Base-by-base conservation (phyloP, 2,113 vertebrate genomes). In the Cynoglossus semilaevis region DNA sequence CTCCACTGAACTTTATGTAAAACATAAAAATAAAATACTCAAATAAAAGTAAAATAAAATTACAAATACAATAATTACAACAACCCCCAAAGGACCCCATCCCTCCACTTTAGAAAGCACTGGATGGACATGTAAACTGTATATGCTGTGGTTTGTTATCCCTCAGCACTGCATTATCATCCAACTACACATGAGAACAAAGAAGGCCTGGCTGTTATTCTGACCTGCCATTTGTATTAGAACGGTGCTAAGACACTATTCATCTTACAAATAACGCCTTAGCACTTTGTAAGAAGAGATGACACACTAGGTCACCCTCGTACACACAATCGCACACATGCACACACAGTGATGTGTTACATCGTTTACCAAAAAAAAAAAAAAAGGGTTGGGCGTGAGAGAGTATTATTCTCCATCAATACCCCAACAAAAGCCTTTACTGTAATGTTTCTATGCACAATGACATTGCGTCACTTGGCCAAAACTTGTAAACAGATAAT, bases 401-500 rank as follows among this genome's bases (percentile, higher is more conserved):
- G 45, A 36, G 37, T 16, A 50, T 15, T 48, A n/a, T 5, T 1
- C 9, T 34, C 5, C 42, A 50, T 60, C 10, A 48, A 60, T 6
- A 29, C 2, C 22, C 2, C 22, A 29, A 29, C 22, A 29, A 29
- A 9, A 60, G 37, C n/a, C 37, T 17, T 1, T 5, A n/a, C 47
- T 42, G 17, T 8, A 18, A 45, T 35, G 11, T n/a, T n/a, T 72
- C 9, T 29, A 47, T 43, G 51, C 45, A 46, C 58, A 35, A 36
- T 17, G 15, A 13, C 41, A 6, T 29, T 29, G 22, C 22, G 22
- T 29, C 22, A 29, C 22, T 29, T 29, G 22, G 22, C 6, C 6
- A 29, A 29, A 29, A 4, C 22, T 29, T 29, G 22, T 29, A 29
- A 77, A 58, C 76, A 76, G 49, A 40, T 55, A 50, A 49, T 62